Conservation (phyloP, 2,888 invertebrate species). For the Aphrophora alni region DNA sequence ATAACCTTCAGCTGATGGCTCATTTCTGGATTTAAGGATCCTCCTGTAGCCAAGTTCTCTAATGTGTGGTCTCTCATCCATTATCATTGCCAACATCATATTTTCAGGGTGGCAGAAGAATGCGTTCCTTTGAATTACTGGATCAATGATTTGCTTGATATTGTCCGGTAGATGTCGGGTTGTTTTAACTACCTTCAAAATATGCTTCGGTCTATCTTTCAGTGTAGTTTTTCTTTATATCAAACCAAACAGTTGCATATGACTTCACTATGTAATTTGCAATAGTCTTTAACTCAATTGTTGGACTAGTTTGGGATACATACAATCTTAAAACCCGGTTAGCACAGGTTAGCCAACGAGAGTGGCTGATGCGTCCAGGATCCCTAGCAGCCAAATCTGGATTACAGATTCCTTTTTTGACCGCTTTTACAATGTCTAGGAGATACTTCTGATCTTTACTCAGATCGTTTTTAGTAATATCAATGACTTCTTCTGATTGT, state of each 20-base stretch:
- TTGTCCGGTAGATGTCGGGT: neutral
- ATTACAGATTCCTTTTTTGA: conserved; percentile 39
- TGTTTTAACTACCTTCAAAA: neutral
- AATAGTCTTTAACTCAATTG: too few species aligned
- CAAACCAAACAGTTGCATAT: conserved; percentile 16
- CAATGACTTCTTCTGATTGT: neutral
- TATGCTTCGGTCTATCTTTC: too few species aligned
- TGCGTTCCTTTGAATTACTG: too few species aligned
- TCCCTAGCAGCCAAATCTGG: neutral
- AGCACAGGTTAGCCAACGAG: neutral
- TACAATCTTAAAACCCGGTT: too few species aligned
- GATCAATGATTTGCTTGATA: too few species aligned
- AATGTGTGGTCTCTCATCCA: too few species aligned
- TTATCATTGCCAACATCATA: too few species aligned
- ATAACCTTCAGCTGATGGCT: neutral
- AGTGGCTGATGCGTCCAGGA: too few species aligned
- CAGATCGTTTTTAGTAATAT: conserved; percentile 30
- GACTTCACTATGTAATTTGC: too few species aligned
- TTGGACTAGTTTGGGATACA: too few species aligned
- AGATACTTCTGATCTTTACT: conserved; percentile 49
- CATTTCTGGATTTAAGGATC: neutral
- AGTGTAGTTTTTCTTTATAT: conserved; percentile 4
- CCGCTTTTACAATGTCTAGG: conserved; percentile 30
- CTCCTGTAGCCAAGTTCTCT: too few species aligned
- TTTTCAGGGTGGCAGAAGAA: too few species aligned